Evolutionary conservation across 2,888 invertebrate genomes (phyloP).

Genomic region (Drosophila kanekoi): DNA sequence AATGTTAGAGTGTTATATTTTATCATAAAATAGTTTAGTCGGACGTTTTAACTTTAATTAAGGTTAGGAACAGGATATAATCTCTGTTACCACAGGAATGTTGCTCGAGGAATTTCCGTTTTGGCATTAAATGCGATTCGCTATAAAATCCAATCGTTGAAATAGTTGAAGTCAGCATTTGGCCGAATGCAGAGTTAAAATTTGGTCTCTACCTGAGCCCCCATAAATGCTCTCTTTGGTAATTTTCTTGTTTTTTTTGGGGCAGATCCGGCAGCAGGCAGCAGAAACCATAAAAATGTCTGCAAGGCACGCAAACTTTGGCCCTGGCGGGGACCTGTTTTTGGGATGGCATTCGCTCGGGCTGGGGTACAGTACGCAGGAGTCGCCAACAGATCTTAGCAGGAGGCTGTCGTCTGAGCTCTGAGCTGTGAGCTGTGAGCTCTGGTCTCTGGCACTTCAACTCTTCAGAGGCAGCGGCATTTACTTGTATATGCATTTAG

Average conservation of each 20-base stretch:
- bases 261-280: conserved; percentile 22
- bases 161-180: conserved; percentile 28
- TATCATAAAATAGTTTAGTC: background rate
- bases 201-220: conserved; percentile 55
- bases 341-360: conserved; percentile 38
- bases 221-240: conserved; percentile 53
- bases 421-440: conserved; percentile 35
- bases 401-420: conserved; percentile 65
- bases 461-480: conserved; percentile 50
- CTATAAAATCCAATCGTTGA: conserved; percentile 17
- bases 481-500: conserved; percentile 70
- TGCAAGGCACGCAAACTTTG: conserved; percentile 79
- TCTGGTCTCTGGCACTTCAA: conserved; percentile 63
- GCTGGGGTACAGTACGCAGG: conserved; percentile 71
- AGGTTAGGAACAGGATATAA: background rate
- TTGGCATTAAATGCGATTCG: conserved; percentile 1
- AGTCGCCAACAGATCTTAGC: conserved; percentile 65
- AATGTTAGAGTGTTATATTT: background rate
- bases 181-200: conserved; percentile 23
- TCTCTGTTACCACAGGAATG: conserved; percentile 7
- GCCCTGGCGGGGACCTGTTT: conserved; percentile 71
- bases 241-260: conserved; percentile 25
- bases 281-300: conserved; percentile 59
- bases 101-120: conserved; percentile 6
- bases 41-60: background rate